A percentile compares a stretch with the other conserved stretches of the same genome.
phyloP scores from a whole-genome alignment of 92 coral and sea anemone genomes.

The Siderastrea radians region DNA sequence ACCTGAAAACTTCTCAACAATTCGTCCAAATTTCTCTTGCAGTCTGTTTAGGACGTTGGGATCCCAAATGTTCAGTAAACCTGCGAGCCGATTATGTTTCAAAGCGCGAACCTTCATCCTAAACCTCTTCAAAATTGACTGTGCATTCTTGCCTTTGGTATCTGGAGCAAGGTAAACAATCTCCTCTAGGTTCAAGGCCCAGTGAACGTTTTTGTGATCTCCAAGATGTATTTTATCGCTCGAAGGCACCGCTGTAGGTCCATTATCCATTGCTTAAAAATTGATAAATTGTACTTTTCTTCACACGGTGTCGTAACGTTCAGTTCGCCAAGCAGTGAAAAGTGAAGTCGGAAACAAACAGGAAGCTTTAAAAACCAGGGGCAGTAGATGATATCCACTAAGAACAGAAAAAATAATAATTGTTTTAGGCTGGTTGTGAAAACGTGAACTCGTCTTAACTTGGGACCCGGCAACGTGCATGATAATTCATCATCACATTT shows the following conservation, averaged over 20 bases:
- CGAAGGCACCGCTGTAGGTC: neutral
- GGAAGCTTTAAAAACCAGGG: too few relatives aligned
- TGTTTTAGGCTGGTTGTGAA: neutral
- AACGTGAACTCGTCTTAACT: slow-evolving; percentile 20
- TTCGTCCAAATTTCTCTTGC: slow-evolving; percentile 12
- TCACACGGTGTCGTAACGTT: neutral
- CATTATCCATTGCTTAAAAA: neutral
- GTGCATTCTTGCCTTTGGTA: neutral
- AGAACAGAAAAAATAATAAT: neutral
- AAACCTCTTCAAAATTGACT: slow-evolving; percentile 9
- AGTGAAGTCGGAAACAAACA: neutral
- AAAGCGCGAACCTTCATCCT: neutral
- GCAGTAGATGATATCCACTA: neutral
- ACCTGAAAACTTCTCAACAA: neutral
- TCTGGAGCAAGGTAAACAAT: slow-evolving; percentile 52
- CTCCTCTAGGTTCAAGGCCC: slow-evolving; percentile 72
- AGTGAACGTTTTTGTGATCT: slow-evolving; percentile 40
- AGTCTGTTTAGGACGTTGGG: neutral
- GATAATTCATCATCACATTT: too few relatives aligned
- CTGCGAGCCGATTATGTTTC: neutral
- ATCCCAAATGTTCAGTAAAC: neutral
- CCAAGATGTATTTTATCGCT: neutral
- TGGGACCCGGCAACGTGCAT: slow-evolving; percentile 5
- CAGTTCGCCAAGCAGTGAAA: neutral
- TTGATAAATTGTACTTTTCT: neutral